Percentiles rank a stretch among this genome's conserved stretches.
These are phyloP conservation scores for Excalfactoria chinensis DNA, from an alignment of 2,113 vertebrate species.

Conservation along the genomic window DNA sequence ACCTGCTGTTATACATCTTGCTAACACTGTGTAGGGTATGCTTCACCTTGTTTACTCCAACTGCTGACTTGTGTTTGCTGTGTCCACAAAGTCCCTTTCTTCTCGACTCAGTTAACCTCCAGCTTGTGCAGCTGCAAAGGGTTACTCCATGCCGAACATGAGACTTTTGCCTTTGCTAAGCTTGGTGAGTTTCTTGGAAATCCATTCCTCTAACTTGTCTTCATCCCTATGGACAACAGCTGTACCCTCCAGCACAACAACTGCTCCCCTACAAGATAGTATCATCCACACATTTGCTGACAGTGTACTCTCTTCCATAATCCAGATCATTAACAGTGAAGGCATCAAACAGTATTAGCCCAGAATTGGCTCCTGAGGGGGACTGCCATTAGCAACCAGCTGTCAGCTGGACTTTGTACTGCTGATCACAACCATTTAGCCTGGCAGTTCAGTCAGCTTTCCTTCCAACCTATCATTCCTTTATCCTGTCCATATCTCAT, in stretches of 20 bases:
- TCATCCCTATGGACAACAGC: neutral
- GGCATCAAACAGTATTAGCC: neutral
- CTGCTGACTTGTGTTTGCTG: neutral
- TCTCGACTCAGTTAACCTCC: neutral
- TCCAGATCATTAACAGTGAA: neutral
- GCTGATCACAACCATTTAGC: neutral
- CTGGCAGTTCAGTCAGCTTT: neutral
- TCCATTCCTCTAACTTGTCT: neutral
- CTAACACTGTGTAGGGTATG: neutral
- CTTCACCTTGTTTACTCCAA: neutral
- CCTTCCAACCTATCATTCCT: neutral
- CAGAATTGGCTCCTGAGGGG: neutral
- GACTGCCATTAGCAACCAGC: neutral
- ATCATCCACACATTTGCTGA: neutral
- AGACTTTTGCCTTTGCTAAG: neutral
- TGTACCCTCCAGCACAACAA: neutral
- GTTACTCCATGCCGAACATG: neutral
- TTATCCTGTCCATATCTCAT: neutral
- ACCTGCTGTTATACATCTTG: neutral
- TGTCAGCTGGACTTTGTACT: neutral
- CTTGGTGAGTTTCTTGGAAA: neutral
- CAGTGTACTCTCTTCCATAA: neutral
- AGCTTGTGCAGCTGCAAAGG: neutral
- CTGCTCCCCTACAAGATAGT: neutral
- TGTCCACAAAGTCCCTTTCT: neutral